Conservation (phyloP, 2,113 vertebrate species). For the Uria aalge region DNA sequence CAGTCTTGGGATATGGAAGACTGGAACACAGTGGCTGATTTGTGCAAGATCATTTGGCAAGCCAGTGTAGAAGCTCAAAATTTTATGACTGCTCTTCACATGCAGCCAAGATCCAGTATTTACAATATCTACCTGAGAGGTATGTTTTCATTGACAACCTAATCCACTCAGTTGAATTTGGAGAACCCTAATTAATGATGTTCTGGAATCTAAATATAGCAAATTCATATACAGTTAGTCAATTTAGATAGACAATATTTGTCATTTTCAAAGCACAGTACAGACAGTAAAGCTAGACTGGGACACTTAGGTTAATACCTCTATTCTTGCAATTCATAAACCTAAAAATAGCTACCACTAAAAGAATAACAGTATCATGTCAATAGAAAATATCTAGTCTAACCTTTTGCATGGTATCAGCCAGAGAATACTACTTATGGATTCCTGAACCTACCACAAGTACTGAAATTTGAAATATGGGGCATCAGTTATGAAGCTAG, state of each 20-base stretch:
- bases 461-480: background rate
- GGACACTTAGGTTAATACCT: background rate
- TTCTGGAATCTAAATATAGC: background rate
- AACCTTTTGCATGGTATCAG: background rate
- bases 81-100: background rate
- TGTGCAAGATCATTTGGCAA: background rate
- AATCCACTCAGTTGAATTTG: background rate
- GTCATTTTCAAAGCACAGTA: background rate
- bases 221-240: background rate
- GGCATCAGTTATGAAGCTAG: background rate
- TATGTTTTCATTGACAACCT: background rate
- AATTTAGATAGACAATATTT: background rate
- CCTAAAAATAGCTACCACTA: background rate
- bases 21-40: background rate
- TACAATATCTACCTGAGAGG: background rate
- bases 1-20: background rate
- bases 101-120: background rate
- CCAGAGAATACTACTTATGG: background rate
- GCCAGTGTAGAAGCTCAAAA: background rate
- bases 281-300: background rate
- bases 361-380: background rate
- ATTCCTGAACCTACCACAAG: background rate
- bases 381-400: background rate
- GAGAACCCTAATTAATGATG: background rate
- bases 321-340: background rate